A percentile compares a stretch with the other conserved stretches of the same genome.
These are phyloP conservation scores for Heliconius nattereri DNA, from an alignment of 1,140 invertebrate species.

Conservation along the genomic window DNA sequence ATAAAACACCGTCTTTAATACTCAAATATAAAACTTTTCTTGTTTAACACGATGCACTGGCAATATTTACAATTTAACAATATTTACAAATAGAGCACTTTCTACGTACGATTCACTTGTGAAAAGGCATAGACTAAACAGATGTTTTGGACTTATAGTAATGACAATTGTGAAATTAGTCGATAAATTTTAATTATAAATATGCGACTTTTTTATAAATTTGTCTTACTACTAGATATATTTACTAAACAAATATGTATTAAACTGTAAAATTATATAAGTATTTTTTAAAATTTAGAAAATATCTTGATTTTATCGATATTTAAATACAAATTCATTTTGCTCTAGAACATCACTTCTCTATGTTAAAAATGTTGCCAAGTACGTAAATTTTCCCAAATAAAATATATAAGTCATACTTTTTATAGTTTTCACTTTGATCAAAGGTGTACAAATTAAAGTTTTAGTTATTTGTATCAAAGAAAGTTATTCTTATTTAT, in stretches of 20 bases:
- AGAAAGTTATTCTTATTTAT: no score
- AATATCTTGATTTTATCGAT: conserved; percentile 23
- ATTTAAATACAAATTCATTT: conserved; percentile 3
- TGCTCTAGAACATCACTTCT: conserved; percentile 31
- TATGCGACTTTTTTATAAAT: not conserved
- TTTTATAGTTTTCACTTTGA: not conserved
- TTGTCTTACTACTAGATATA: not conserved
- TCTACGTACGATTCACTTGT: conserved; percentile 59
- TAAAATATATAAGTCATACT: not conserved
- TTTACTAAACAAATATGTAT: not conserved
- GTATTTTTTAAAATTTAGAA: not conserved
- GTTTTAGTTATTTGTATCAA: no score
- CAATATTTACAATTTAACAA: conserved; percentile 64
- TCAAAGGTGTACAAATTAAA: not conserved
- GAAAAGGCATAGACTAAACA: conserved; percentile 61
- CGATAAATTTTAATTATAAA: not conserved
- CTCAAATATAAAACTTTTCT: conserved; percentile 41
- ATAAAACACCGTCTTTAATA: conserved; percentile 59
- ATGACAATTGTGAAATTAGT: not conserved
- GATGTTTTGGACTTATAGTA: conserved; percentile 8
- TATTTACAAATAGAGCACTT: conserved; percentile 77
- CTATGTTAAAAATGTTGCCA: conserved; percentile 48
- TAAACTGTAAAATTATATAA: not conserved
- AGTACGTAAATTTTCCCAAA: conserved; percentile 3
- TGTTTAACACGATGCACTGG: conserved; percentile 44